These are phyloP conservation scores for Cotesia vestalis DNA, from an alignment of 1,140 invertebrate genomes.

Conservation along the genomic window DNA sequence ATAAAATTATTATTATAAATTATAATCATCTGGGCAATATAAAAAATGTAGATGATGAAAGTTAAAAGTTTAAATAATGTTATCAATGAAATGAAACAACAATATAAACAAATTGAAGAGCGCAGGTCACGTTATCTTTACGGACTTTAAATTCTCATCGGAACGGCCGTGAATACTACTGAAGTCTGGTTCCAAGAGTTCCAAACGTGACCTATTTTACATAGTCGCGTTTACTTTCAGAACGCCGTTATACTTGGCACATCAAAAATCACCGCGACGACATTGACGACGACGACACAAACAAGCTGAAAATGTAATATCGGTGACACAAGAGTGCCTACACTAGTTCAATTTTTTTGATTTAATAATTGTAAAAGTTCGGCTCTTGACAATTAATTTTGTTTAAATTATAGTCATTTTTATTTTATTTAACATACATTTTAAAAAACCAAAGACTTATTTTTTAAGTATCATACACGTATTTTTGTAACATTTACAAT, in stretches of 20 bases:
- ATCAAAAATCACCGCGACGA: not conserved
- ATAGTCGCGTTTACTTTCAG: not conserved
- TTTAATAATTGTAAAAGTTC: not conserved
- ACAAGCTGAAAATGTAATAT: constrained; percentile 17
- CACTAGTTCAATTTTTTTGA: constrained; percentile 5
- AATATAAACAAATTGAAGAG: no score
- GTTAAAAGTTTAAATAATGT: no score
- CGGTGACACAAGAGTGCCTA: constrained; percentile 18
- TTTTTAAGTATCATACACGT: no score
- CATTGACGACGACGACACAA: not conserved
- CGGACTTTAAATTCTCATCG: no score
- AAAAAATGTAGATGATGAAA: not conserved
- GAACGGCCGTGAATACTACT: constrained; percentile 33
- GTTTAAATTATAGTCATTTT: constrained; percentile 2
- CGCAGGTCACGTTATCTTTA: no score
- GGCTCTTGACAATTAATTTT: not conserved
- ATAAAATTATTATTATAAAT: no score
- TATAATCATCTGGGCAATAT: not conserved
- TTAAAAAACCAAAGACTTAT: no score
- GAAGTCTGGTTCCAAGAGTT: constrained; percentile 12
- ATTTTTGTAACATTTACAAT: no score
- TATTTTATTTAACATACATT: not conserved
- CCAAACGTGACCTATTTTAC: no score
- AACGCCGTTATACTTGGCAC: not conserved
- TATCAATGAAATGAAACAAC: not conserved